A percentile compares a stretch with the other conserved stretches of the same genome.
Conservation (phyloP, 2,888 invertebrate genomes). For the Metopia argyrocephala region DNA sequence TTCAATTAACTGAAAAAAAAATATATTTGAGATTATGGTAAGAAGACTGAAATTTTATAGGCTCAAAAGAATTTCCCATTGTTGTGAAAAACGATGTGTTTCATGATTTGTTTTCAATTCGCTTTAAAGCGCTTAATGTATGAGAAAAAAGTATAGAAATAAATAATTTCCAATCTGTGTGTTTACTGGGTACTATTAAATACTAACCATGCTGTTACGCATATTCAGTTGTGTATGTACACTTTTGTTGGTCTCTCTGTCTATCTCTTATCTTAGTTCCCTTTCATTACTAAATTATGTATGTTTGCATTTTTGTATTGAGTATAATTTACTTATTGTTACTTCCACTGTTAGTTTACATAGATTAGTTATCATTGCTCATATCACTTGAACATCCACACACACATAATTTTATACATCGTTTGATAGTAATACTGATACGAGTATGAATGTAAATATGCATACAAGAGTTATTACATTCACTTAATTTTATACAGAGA, state of each 20-base stretch:
- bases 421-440: constrained; percentile 42
- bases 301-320: constrained; percentile 33
- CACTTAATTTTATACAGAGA: background rate
- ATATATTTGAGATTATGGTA: too few relatives aligned
- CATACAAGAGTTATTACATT: background rate
- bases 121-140: too few relatives aligned
- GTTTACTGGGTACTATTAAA: too few relatives aligned
- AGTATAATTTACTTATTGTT: constrained; percentile 62
- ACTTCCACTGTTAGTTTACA: constrained; percentile 53
- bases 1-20: too few relatives aligned
- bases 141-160: too few relatives aligned
- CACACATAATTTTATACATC: background rate
- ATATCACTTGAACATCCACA: constrained; percentile 36
- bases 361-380: constrained; percentile 62
- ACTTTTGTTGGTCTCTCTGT: background rate
- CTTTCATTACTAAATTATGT: background rate
- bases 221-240: too few relatives aligned
- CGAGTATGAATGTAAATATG: constrained; percentile 3
- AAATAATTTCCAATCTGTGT: too few relatives aligned
- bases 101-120: too few relatives aligned
- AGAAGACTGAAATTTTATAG: too few relatives aligned
- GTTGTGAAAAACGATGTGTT: too few relatives aligned
- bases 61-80: too few relatives aligned
- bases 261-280: background rate
- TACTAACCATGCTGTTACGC: too few relatives aligned